phyloP scores from a whole-genome alignment of 2,888 invertebrate species.

The Trachelus troglodyta region DNA sequence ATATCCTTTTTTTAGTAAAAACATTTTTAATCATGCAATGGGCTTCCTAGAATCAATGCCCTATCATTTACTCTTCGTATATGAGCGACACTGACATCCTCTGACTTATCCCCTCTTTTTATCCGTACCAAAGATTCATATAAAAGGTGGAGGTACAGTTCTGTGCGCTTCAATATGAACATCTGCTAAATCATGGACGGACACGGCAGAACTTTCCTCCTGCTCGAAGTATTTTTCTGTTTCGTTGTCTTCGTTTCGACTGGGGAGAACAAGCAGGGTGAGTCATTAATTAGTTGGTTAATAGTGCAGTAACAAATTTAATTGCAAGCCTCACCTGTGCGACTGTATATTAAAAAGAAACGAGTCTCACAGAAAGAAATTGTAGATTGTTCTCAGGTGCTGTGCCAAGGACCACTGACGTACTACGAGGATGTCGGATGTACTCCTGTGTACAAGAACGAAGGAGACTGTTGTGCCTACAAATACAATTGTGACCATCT shows the following conservation, averaged over 20 bases:
- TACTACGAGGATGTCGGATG: conserved; percentile 47
- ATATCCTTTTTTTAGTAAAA: no score
- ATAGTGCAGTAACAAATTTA: neutral
- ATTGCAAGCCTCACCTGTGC: neutral
- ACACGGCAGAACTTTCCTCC: neutral
- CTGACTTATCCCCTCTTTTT: neutral
- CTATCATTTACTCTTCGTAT: neutral
- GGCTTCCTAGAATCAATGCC: no score
- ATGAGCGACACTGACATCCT: neutral
- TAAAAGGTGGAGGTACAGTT: neutral
- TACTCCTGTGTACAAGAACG: conserved; percentile 40
- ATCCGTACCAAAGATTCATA: neutral
- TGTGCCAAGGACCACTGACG: conserved; percentile 47
- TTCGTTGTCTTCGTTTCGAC: neutral
- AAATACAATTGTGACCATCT: conserved; percentile 50
- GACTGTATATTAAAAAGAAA: no score
- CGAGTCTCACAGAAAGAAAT: no score
- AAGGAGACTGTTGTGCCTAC: conserved; percentile 44
- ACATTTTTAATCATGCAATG: no score
- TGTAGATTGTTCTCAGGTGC: conserved; percentile 33
- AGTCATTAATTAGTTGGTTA: neutral
- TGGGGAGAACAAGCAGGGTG: neutral
- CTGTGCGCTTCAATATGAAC: neutral
- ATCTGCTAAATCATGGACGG: neutral
- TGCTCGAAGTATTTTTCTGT: neutral